Evolutionary conservation across 2,888 invertebrate genomes (phyloP).

Genomic region (Nipponacmea schrenckii): DNA sequence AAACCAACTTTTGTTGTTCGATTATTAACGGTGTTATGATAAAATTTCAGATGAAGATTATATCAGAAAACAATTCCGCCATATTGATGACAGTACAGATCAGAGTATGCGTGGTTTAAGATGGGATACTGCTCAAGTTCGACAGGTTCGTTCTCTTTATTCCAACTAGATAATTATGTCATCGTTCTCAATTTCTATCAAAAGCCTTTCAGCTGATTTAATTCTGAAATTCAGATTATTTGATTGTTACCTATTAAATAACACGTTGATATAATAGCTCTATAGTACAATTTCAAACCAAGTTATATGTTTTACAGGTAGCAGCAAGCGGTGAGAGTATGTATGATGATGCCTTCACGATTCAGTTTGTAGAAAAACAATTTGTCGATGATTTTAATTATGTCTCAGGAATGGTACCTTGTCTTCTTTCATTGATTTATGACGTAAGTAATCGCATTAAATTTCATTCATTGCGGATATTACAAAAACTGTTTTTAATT

Average conservation of each 20-base stretch:
- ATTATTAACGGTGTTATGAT: too few relatives aligned
- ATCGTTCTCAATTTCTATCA: too few relatives aligned
- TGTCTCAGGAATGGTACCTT: constrained; percentile 67
- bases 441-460: constrained; percentile 56
- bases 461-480: neutral
- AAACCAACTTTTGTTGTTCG: too few relatives aligned
- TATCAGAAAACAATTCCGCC: constrained; percentile 63
- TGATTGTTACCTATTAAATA: too few relatives aligned
- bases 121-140: constrained; percentile 66
- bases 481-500: too few relatives aligned
- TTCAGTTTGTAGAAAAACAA: constrained; percentile 64
- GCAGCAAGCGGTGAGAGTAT: constrained; percentile 60
- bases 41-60: constrained; percentile 63
- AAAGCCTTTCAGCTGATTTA: too few relatives aligned
- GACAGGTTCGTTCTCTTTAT: constrained; percentile 54
- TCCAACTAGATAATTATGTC: too few relatives aligned
- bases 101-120: constrained; percentile 57
- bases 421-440: constrained; percentile 64
- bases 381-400: constrained; percentile 63
- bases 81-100: constrained; percentile 56
- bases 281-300: too few relatives aligned
- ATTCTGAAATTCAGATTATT: too few relatives aligned
- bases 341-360: constrained; percentile 67
- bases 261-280: too few relatives aligned
- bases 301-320: constrained; percentile 37